Evolutionary conservation across 30 jellyfish, hydroid and myxozoan genomes (phyloP).

Genomic region (Hydra vulgaris): DNA sequence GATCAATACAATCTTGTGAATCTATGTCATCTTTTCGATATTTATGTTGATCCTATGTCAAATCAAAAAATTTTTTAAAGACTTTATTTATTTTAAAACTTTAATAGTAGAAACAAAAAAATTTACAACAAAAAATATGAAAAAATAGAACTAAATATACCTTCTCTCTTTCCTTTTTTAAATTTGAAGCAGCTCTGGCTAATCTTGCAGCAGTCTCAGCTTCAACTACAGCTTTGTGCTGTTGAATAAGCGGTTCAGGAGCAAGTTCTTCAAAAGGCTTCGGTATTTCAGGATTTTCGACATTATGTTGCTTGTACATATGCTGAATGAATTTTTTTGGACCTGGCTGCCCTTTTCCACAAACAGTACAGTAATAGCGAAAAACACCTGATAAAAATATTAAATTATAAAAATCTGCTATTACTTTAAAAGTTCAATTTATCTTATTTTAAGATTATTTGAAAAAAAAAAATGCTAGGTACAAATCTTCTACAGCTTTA

Average conservation of each 20-base stretch:
- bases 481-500: too few relatives aligned
- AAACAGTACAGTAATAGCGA: conserved; percentile 84
- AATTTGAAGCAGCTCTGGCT: conserved; percentile 51
- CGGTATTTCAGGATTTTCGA: conserved; percentile 78
- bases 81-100: too few relatives aligned
- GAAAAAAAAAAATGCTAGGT: too few relatives aligned
- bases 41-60: conserved; percentile 4
- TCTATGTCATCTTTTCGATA: conserved; percentile 17
- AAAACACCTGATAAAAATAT: conserved; percentile 50
- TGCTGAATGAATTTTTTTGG: conserved; percentile 88
- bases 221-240: conserved; percentile 71
- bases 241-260: conserved; percentile 72
- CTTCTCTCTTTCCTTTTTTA: conserved; percentile 51
- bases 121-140: too few relatives aligned
- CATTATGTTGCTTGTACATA: conserved; percentile 82
- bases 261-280: conserved; percentile 74
- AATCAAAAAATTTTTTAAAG: too few relatives aligned
- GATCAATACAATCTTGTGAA: conserved; percentile 5
- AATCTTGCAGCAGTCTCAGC: conserved; percentile 87
- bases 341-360: conserved; percentile 98
- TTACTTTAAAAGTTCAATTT: neutral
- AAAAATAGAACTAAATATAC: neutral
- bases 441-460: too few relatives aligned
- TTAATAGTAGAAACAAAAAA: too few relatives aligned
- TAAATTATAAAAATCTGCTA: neutral